These are phyloP conservation scores for Sylvia atricapilla DNA, from an alignment of 2,113 vertebrate genomes.

Conservation along the genomic window DNA sequence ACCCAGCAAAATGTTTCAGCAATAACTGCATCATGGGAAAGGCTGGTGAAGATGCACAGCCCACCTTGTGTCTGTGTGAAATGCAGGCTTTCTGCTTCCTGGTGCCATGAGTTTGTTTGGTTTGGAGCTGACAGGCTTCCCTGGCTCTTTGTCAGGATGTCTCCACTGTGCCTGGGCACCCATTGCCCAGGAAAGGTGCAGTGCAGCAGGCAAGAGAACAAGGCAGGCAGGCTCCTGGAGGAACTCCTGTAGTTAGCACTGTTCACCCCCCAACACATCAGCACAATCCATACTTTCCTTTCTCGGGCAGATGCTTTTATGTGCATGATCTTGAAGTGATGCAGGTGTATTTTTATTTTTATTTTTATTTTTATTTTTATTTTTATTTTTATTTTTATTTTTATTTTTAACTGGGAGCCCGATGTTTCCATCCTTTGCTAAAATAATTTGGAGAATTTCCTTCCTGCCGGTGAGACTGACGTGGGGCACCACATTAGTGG, in stretches of 20 bases:
- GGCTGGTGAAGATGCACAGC: neutral
- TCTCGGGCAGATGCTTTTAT: neutral
- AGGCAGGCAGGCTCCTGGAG: neutral
- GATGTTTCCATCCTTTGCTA: neutral
- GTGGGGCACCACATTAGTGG: neutral
- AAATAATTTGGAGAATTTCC: neutral
- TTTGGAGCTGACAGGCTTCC: neutral
- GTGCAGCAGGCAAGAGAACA: neutral
- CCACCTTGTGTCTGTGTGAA: neutral
- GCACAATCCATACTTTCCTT: neutral
- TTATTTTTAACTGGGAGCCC: neutral
- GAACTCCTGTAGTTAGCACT: neutral
- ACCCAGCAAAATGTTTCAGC: neutral
- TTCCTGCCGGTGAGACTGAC: neutral
- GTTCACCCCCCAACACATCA: too few species aligned
- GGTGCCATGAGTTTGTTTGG: neutral
- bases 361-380: neutral
- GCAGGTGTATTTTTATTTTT: neutral
- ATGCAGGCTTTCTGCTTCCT: neutral
- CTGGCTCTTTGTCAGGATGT: neutral
- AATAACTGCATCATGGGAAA: neutral
- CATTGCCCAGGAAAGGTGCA: neutral
- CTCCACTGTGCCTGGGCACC: rapidly evolving
- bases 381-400: neutral
- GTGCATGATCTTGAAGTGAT: neutral